These are phyloP conservation scores for Sarotherodon lohbergeri DNA, from an alignment of 2,113 vertebrate genomes.

Conservation along the genomic window DNA sequence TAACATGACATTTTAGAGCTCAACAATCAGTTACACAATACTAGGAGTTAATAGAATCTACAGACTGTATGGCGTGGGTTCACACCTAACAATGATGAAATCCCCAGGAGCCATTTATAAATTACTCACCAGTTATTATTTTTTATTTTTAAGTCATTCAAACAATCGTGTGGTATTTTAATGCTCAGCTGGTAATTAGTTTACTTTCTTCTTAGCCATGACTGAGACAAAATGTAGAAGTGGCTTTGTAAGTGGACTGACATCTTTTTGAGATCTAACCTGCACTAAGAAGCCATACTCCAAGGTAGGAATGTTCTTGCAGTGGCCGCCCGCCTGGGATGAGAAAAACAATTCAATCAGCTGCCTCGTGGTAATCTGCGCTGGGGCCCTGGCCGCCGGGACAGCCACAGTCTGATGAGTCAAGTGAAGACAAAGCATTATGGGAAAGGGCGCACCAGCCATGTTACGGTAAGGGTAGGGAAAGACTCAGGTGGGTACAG, in stretches of 20 bases:
- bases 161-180: background rate
- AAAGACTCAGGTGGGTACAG: slow-evolving; percentile 40
- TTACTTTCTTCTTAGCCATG: background rate
- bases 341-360: slow-evolving; percentile 82
- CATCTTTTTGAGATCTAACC: slow-evolving; percentile 60
- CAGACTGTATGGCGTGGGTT: background rate
- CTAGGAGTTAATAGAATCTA: background rate
- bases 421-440: slow-evolving; percentile 81
- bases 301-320: slow-evolving; percentile 97
- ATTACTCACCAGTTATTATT: background rate
- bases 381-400: slow-evolving; percentile 78
- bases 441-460: slow-evolving; percentile 69
- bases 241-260: background rate
- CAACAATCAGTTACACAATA: background rate
- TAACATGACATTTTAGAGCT: background rate
- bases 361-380: slow-evolving; percentile 84
- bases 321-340: slow-evolving; percentile 92
- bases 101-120: background rate
- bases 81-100: background rate
- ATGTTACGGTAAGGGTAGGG: slow-evolving; percentile 28
- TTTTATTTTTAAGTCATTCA: background rate
- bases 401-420: slow-evolving; percentile 82
- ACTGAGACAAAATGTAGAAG: background rate
- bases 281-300: slow-evolving; percentile 98
- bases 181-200: background rate